Percentiles rank a stretch among this genome's conserved stretches.
Evolutionary conservation across 2,888 invertebrate species (phyloP).

Genomic region (Nomada fucata): DNA sequence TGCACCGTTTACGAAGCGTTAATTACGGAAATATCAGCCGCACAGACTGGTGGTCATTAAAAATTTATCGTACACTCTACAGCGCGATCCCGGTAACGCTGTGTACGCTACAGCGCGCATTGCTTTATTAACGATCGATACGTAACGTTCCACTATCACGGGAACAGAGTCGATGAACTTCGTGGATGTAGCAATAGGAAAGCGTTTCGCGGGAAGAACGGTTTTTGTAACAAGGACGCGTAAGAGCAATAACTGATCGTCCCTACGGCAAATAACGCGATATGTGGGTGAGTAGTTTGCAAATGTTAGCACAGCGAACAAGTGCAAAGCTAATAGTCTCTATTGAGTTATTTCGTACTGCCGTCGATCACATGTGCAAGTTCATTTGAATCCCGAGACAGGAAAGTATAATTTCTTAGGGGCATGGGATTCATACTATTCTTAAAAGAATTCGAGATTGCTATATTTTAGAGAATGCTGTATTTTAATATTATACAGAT

Average conservation of each 20-base stretch:
- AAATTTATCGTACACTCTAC: conserved; percentile 2
- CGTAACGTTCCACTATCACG: conserved; percentile 36
- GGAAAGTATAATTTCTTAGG: too few species aligned
- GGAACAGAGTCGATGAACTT: conserved; percentile 40
- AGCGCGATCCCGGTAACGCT: neutral
- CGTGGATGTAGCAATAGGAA: neutral
- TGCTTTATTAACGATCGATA: conserved; percentile 42
- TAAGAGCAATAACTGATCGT: conserved; percentile 27
- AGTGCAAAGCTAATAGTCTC: conserved; percentile 5
- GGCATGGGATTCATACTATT: too few species aligned
- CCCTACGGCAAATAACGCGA: conserved; percentile 3
- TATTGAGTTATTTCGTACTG: neutral
- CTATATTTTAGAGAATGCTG: too few species aligned
- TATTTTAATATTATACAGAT: too few species aligned
- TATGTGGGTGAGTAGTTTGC: conserved; percentile 35
- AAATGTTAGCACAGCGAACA: conserved; percentile 21
- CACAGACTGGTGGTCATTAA: conserved; percentile 3
- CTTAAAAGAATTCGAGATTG: too few species aligned
- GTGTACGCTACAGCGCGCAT: neutral
- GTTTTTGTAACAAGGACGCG: neutral
- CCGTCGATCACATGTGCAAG: neutral
- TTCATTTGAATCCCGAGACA: too few species aligned
- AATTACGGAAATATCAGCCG: conserved; percentile 8
- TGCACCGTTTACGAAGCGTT: neutral
- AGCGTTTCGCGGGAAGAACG: neutral